Base-by-base conservation (phyloP, 2,888 invertebrate genomes). In the Amblyjoppa proteus region DNA sequence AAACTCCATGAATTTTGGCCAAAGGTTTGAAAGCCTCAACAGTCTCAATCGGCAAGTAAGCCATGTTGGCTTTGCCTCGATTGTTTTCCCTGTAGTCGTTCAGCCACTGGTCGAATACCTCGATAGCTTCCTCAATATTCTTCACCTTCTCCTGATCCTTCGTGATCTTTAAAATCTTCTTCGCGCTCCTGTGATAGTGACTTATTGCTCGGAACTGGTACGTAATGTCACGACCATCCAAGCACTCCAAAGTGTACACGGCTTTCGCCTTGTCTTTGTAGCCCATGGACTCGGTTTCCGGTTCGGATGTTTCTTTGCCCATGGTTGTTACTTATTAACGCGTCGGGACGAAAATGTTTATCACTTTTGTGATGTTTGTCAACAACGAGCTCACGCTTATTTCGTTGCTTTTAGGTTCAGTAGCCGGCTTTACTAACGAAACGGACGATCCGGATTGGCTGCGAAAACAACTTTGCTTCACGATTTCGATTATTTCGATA, bases 181-280 rank as follows among this genome's bases (percentile, higher is more conserved):
- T 96, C 16, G 95, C 95, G 16, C 96, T 93, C 13, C 95, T 95
- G 28, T 95, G 90, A 61, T 96, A 94, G 0, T 96, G 96, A 0
- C 95, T 93, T 3, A 96, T 96, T 0, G 96, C 96, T 81, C 96
- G 95, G 86, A 96, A 95, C 78, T 96, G 95, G 93, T 97, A 97
- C 90, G 96, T 96, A 86, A 95, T 92, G 68, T 97, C 96, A 88
- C 96, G 96, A 25, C 95, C 94, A 88, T 96, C 96, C 85, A 97
- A 90, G 70, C 96, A 93, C 49, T 95, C 94, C n/a, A 97, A 93
- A 0, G 97, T 97, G 89, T 97, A 96, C 89, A 95, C 94, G 0
- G 97, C 97, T 93, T 96, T 97, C 87, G 96, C 96, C 92, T 95
- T 96, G 93, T 97, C 96, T 93, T 97, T 97, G 95, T 96, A 97